Evolutionary conservation across 2,888 invertebrate species (phyloP).

Genomic region (Stenodera caucasica): DNA sequence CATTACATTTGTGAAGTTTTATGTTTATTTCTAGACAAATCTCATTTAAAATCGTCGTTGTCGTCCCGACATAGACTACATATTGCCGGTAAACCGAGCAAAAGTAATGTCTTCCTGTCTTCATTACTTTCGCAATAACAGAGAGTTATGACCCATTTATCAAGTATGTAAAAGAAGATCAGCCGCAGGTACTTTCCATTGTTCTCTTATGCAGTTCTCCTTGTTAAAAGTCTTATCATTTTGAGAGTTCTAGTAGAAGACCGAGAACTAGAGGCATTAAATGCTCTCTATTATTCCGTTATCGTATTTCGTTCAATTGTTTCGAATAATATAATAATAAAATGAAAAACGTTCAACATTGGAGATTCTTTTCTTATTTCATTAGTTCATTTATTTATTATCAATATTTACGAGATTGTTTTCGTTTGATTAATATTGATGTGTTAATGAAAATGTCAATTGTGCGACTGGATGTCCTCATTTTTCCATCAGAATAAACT

Average conservation of each 20-base stretch:
- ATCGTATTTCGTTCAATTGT: background rate
- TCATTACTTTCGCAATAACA: slow-evolving; percentile 24
- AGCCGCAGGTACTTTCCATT: slow-evolving; percentile 3
- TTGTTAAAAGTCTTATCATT: slow-evolving; percentile 5
- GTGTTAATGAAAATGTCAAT: slow-evolving; percentile 4
- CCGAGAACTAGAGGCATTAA: background rate
- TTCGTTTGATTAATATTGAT: background rate
- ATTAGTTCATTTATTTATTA: too few relatives aligned
- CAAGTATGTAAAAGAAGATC: slow-evolving; percentile 3
- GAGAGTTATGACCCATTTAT: slow-evolving; percentile 26
- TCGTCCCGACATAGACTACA: slow-evolving; percentile 8
- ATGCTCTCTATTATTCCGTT: background rate
- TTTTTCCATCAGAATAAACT: slow-evolving; percentile 2
- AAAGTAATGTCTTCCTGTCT: slow-evolving; percentile 27
- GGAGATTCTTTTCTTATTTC: too few relatives aligned
- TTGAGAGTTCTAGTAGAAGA: background rate
- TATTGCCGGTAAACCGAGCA: slow-evolving; percentile 19
- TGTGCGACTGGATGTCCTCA: background rate
- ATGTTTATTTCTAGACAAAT: slow-evolving; percentile 9
- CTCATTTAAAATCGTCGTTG: slow-evolving; percentile 12
- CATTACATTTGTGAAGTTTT: background rate
- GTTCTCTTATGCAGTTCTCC: background rate
- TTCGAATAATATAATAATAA: background rate
- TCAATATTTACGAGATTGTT: background rate
- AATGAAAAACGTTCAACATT: too few relatives aligned